Conservation (phyloP, 2,797 vertebrate genomes). For the Cossypha heuglini region DNA sequence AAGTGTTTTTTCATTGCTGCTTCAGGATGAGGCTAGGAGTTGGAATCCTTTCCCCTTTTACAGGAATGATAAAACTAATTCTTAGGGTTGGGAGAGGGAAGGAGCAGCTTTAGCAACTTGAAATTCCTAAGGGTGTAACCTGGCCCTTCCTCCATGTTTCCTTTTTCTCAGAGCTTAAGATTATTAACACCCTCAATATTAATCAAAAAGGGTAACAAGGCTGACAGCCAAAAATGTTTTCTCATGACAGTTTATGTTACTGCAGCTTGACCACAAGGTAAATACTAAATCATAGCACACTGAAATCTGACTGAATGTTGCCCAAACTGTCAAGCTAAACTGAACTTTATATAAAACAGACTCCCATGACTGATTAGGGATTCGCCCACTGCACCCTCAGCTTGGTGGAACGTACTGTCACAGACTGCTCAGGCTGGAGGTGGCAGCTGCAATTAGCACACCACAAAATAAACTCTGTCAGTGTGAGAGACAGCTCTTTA, state of each 20-base stretch:
- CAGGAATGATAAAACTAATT: not conserved
- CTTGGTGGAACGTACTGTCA: not conserved
- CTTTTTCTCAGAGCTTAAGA: not conserved
- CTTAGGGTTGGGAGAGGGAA: accelerated
- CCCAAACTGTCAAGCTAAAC: not conserved
- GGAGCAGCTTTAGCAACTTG: not conserved
- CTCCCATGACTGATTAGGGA: not conserved
- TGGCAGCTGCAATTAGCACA: not conserved
- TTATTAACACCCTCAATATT: accelerated
- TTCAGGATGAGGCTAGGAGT: not conserved
- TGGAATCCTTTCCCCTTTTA: not conserved
- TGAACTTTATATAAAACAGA: not conserved
- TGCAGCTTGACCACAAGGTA: not conserved
- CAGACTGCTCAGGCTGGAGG: not conserved
- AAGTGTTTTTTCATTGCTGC: accelerated
- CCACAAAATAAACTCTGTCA: not conserved
- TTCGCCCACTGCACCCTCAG: too few relatives aligned
- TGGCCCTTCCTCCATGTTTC: not conserved
- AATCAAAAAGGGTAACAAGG: not conserved
- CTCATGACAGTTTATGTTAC: not conserved
- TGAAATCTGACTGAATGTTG: not conserved
- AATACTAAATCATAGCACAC: not conserved
- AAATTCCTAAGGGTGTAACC: not conserved
- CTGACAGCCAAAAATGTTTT: not conserved
- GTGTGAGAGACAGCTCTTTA: not conserved